Percentiles rank a stretch among this genome's conserved stretches.
Conservation (phyloP, 2,113 vertebrate species). For the Brienomyrus brachyistius region DNA sequence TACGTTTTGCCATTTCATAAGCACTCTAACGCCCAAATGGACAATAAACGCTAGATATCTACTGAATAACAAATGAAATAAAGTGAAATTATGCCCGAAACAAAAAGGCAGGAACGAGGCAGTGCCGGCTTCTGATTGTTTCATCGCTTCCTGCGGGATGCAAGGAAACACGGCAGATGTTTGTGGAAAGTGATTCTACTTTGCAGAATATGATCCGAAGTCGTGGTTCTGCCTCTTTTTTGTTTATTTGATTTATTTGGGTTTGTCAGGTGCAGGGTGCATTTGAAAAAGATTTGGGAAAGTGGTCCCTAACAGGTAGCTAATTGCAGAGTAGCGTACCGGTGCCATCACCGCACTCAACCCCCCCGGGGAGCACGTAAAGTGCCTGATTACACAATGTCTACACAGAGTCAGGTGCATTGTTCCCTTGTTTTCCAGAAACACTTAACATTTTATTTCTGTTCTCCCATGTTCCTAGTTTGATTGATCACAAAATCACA, state of each 20-base stretch:
- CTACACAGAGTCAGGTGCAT: conserved; percentile 26
- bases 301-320: conserved; percentile 9
- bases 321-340: conserved; percentile 15
- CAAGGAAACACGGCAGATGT: not conserved
- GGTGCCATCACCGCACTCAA: conserved; percentile 13
- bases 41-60: conserved; percentile 22
- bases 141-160: not conserved
- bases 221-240: not conserved
- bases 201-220: conserved; percentile 15
- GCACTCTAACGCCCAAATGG: conserved; percentile 33
- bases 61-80: conserved; percentile 22
- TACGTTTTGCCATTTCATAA: not conserved
- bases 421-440: conserved; percentile 10
- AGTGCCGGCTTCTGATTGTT: conserved; percentile 11
- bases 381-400: conserved; percentile 26
- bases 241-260: not conserved
- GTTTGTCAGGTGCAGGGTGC: not conserved
- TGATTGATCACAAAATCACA: not conserved
- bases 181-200: not conserved
- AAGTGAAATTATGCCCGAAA: conserved; percentile 14
- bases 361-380: not conserved
- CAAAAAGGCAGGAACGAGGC: conserved; percentile 19
- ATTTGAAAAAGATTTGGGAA: conserved; percentile 17
- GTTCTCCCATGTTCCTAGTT: not conserved
- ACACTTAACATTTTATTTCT: conserved; percentile 3